These are phyloP conservation scores for Mobula hypostoma DNA, from an alignment of 2,113 vertebrate species.

Conservation along the genomic window DNA sequence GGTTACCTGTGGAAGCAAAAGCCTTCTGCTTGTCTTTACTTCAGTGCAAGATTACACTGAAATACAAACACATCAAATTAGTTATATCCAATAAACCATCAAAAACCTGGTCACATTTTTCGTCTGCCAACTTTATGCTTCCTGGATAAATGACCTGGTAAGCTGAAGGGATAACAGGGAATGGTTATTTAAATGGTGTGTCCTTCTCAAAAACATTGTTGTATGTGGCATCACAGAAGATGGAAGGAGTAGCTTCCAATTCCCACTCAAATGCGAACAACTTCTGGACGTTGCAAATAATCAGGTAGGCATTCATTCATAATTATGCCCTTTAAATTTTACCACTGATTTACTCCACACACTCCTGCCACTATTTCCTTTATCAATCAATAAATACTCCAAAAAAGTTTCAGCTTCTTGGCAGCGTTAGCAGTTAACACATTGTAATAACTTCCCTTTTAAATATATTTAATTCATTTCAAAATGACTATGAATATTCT, in stretches of 20 bases:
- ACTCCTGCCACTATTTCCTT: background rate
- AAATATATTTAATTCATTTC: background rate
- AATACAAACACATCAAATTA: background rate
- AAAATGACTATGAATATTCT: background rate
- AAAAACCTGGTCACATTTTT: background rate
- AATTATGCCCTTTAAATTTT: constrained; percentile 4
- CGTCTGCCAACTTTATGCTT: background rate
- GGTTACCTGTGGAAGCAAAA: constrained; percentile 35
- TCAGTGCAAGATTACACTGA: background rate
- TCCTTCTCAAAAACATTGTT: background rate
- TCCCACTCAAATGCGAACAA: background rate
- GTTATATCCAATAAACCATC: background rate
- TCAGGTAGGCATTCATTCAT: background rate
- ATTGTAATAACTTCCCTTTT: constrained; percentile 24
- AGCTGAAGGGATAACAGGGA: background rate
- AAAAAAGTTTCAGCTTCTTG: background rate
- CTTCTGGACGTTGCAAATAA: background rate
- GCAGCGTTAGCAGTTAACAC: background rate
- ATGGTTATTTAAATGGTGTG: background rate
- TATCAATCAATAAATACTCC: background rate
- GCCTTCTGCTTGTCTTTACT: background rate
- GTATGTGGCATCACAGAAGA: background rate
- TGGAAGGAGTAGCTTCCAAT: background rate
- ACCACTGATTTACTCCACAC: too few relatives aligned
- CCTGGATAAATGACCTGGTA: background rate